Percentiles rank a stretch among this genome's conserved stretches.
Evolutionary conservation across 2,113 vertebrate species (phyloP).

Genomic region (Grammomys surdaster): DNA sequence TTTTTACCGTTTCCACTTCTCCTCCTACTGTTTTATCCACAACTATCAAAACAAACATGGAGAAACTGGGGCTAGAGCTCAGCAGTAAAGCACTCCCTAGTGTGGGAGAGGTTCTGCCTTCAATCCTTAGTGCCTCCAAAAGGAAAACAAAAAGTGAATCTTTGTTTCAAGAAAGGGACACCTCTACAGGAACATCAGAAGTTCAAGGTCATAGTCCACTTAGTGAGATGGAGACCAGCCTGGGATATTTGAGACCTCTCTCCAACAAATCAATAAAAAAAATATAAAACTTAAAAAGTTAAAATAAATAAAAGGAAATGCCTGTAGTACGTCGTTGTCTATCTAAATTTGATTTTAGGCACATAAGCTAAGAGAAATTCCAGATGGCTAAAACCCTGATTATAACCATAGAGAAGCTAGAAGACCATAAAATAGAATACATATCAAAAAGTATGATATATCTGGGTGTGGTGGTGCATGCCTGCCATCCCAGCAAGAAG

Average conservation of each 20-base stretch:
- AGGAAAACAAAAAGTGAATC: background rate
- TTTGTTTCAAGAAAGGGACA: background rate
- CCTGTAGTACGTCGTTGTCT: background rate
- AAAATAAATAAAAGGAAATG: constrained; percentile 14
- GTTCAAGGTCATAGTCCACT: background rate
- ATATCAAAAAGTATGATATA: background rate
- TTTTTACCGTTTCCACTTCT: constrained; percentile 17
- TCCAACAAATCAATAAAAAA: background rate
- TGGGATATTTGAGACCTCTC: background rate
- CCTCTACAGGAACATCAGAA: background rate
- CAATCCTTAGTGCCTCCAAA: background rate
- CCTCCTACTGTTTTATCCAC: constrained; percentile 5
- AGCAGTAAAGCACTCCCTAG: background rate
- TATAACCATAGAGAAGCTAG: constrained; percentile 52
- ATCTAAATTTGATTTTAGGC: constrained; percentile 63
- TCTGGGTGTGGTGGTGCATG: background rate
- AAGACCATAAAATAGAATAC: constrained; percentile 48
- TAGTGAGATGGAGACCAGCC: background rate
- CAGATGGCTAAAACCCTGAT: constrained; percentile 69
- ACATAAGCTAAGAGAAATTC: constrained; percentile 65
- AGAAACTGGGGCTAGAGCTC: background rate
- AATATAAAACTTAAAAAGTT: background rate
- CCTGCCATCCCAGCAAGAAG: background rate
- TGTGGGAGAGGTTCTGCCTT: background rate
- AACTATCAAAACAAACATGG: constrained; percentile 30